Evolutionary conservation across 2,113 vertebrate species (phyloP).

Genomic region (Crocuta crocuta): DNA sequence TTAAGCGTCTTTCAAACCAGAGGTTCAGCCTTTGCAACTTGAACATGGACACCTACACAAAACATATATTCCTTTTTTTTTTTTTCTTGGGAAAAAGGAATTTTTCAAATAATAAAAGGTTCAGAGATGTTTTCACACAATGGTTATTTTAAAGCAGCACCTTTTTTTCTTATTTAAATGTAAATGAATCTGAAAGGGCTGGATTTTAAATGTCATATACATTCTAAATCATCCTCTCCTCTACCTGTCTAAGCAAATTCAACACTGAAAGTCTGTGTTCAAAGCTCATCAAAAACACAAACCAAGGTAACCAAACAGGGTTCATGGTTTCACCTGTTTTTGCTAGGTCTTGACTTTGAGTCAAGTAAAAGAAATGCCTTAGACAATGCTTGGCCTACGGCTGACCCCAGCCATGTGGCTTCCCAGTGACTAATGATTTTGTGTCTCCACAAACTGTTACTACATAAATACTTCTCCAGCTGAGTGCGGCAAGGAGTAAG

Average conservation of each 20-base stretch:
- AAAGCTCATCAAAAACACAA: neutral
- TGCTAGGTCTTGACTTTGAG: constrained; percentile 1
- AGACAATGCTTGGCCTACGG: too few relatives aligned
- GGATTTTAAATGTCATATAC: constrained; percentile 32
- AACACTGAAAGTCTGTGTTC: neutral
- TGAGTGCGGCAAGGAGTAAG: neutral
- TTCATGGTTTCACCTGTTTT: constrained; percentile 12
- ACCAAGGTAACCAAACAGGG: neutral
- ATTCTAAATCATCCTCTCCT: constrained; percentile 19
- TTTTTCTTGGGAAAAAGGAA: neutral
- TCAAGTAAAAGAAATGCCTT: neutral
- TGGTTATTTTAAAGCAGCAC: constrained; percentile 19
- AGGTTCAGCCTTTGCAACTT: constrained; percentile 19
- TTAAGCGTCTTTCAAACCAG: constrained; percentile 59
- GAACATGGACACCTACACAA: neutral
- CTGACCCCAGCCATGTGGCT: neutral
- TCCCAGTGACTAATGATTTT: neutral
- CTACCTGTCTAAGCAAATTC: neutral
- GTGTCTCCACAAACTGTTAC: neutral
- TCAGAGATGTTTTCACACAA: constrained; percentile 52
- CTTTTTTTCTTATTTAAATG: constrained; percentile 58
- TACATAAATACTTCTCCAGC: neutral
- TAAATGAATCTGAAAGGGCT: constrained; percentile 39
- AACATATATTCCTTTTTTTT: neutral
- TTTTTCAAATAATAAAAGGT: constrained; percentile 43